Base-by-base conservation (phyloP, 37 sponge, comb jelly and placozoan genomes). In the Lycopodina hypogea region DNA sequence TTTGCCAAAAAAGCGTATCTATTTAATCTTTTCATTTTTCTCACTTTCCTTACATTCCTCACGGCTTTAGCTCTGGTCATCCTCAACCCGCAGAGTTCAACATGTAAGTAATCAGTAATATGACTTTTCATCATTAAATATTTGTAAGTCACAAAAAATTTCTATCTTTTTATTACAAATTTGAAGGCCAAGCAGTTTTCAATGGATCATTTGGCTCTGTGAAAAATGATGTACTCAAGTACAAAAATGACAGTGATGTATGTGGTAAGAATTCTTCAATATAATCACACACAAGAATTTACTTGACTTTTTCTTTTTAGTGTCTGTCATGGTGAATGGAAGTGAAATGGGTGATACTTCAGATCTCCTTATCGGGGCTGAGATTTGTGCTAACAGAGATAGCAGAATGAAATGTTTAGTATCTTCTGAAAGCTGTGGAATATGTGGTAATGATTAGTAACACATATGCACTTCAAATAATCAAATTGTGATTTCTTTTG, bases 1-100 rank as follows among this genome's bases (percentile, higher is more conserved):
- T 96, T 79, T 64, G 96, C 90, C 1, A 90, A 87, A 22, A 56
- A 53, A 29, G 68, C 94, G 68, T 99, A 89, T 86, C 76, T 77
- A 67, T 58, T 59, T 51, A 96, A 96, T 74, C 81, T 99, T 42
- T 6, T 83, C 55, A 48, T 91, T 48, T 99, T 90, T 65, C 38
- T 91, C 28, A 18, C 89, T 33, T 94, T 86, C 48, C 77, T 99
- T 9, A 2, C 86, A 3, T 80, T 83, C 32, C 84, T 99, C 32
- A 94, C 96, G 4, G 22, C 79, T 45, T 99, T 88, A 84, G 96
- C 94, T 50, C 57, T 93, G 28, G 19, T 79, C 38, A 57, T 64
- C 1, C 86, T 82, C 24, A 78, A 85, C 42, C 93, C 93, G 1
- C 68, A 69, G 28, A 40, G 72, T 17, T n/a, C 14, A 2, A 77